Evolutionary conservation across 2,888 invertebrate genomes (phyloP), one percentile per base, ranked within the genome.

Genomic region (Vanessa cardui): DNA sequence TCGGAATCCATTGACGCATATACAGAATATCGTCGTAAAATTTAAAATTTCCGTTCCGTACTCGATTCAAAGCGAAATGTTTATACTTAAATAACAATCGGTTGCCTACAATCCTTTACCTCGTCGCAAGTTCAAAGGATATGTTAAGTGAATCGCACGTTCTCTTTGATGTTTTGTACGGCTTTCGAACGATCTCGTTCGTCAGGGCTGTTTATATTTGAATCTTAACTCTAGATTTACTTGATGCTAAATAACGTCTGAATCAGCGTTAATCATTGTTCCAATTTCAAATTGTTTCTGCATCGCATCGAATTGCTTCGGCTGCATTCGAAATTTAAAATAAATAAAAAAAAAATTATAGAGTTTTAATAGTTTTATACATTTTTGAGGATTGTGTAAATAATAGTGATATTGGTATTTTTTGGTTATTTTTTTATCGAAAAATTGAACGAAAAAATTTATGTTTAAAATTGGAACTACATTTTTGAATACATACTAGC

Each of bases 101-200:
- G 64, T 67, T 65, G 49, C 58, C 58, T 58, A 58, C 58, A 58
- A 61, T 16, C 31, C 49, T 62, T 64, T 63, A 61, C 58, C 52
- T 33, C 66, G 49, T 21, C 60, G 56, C 61, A 49, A 60, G 65
- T 72, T 73, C 73, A 73, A 73, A 73, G 72, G 73, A 70, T 54
- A 63, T 67, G 73, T 68, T 69, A 70, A 73, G 69, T 70, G 66
- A 63, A 68, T 52, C 67, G 71, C 75, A 76, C 72, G 74, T 74
- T 75, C 73, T 69, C 78, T 80, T 80, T 80, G 79, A 78, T 75
- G 80, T 79, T 62, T 46, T 64, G 63, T 50, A 49, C 31, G 52
- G 54, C 44, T 56, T 65, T 68, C 68, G 59, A 70, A 68, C 68
- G 31, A 47, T 49, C 60, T 58, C 60, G 61, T 61, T 58, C 61